Percentiles rank a stretch among this genome's conserved stretches.
Evolutionary conservation across 2,113 vertebrate genomes (phyloP).

Genomic region (Tricholaema leucomelas): DNA sequence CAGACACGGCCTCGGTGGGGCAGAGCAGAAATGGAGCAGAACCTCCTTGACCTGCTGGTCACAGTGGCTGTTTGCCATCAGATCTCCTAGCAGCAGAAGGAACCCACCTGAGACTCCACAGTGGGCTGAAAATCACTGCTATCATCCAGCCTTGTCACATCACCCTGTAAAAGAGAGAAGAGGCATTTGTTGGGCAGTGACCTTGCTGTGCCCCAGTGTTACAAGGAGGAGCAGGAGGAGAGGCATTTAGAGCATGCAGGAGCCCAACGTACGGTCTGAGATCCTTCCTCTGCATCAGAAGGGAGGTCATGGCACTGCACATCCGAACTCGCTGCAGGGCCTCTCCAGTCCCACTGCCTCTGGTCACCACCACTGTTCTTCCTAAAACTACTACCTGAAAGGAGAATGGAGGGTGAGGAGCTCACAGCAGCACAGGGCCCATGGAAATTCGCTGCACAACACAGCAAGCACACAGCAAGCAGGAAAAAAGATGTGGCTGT

Average conservation of each 20-base stretch:
- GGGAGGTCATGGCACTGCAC: constrained; percentile 45
- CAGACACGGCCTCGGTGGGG: too few relatives aligned
- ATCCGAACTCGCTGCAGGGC: constrained; percentile 74
- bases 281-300: constrained; percentile 24
- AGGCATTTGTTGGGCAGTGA: neutral
- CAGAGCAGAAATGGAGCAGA: too few relatives aligned
- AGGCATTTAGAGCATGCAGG: neutral
- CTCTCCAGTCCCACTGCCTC: constrained; percentile 75
- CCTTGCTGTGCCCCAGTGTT: too few relatives aligned
- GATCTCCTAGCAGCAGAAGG: neutral
- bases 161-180: constrained; percentile 23
- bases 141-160: constrained; percentile 5
- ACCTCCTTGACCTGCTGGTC: too few relatives aligned
- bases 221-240: neutral
- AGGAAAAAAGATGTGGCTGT: neutral
- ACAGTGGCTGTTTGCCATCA: neutral
- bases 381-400: constrained; percentile 78
- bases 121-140: neutral
- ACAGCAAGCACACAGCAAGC: neutral
- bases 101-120: constrained; percentile 65
- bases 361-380: constrained; percentile 75
- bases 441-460: neutral
- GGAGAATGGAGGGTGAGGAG: neutral
- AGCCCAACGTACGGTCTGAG: constrained; percentile 25
- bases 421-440: neutral